Conservation (phyloP, 1,140 invertebrate genomes). For the Cotesia chilonis region DNA sequence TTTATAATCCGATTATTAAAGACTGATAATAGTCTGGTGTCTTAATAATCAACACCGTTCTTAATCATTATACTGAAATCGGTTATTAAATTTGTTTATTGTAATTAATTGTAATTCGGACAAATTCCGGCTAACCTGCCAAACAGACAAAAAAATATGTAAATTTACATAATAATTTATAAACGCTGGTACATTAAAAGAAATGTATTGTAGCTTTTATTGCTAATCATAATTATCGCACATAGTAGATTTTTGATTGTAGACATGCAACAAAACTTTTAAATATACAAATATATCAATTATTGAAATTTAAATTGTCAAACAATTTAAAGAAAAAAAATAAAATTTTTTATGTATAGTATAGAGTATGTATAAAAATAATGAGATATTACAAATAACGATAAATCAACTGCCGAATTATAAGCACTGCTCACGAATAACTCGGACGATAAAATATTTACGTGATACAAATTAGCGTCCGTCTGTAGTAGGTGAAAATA, state of each 20-base stretch:
- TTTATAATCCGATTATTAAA: background rate
- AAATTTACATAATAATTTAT: slow-evolving; percentile 36
- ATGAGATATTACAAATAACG: background rate
- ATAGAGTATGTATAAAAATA: slow-evolving; percentile 1
- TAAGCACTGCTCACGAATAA: background rate
- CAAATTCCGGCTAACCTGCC: too few species aligned
- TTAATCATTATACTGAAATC: background rate
- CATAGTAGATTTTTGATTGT: slow-evolving; percentile 53
- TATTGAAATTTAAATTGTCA: slow-evolving; percentile 28
- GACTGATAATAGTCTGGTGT: slow-evolving; percentile 13
- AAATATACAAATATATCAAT: slow-evolving; percentile 24
- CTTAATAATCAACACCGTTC: background rate
- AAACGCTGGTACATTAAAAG: slow-evolving; percentile 62
- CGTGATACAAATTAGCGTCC: slow-evolving; percentile 40
- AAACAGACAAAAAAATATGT: too few species aligned
- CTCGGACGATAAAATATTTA: slow-evolving; percentile 16
- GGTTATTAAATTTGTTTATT: too few species aligned
- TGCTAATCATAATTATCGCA: slow-evolving; percentile 62
- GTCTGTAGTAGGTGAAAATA: slow-evolving; percentile 44
- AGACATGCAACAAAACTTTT: slow-evolving; percentile 17
- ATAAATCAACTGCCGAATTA: slow-evolving; percentile 12
- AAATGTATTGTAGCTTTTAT: slow-evolving; percentile 64
- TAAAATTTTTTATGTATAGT: background rate
- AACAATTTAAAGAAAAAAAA: slow-evolving; percentile 20
- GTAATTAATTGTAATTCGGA: too few species aligned